Base-by-base conservation (phyloP, 53 echinoderm and acorn worm genomes). In the Astropecten irregularis region DNA sequence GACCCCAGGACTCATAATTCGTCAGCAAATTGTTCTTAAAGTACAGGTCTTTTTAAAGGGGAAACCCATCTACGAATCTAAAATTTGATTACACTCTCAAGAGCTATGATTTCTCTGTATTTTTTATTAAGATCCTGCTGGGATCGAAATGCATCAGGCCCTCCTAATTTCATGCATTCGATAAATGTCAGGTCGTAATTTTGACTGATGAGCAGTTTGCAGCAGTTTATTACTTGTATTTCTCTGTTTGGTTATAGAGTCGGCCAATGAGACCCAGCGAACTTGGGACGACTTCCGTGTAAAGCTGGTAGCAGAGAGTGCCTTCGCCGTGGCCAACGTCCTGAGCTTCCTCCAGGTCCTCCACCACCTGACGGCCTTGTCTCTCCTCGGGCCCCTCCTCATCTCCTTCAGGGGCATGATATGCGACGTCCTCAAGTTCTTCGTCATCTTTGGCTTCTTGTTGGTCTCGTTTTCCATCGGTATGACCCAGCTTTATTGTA, bases 301-400 rank as follows among this genome's bases (percentile, higher is more conserved):
- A 13, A 49, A 69, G 36, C 81, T 87, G 9, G 5, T 87, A 16
- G 53, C 65, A 3, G 70, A 87, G 38, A 69, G 56, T 4, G 49
- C 68, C 18, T 87, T 87, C 30, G 87, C 87, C 68, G 10, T 89
- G 20, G 92, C 92, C 38, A 92, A 89, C 51, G 83, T 92, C 48
- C 16, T 92, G 38, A 83, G 89, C n/a, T 89, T 66, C 69, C 67
- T 92, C 8, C 92, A 89, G 16, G 81, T 92, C 35, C 82, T 92
- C 8, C 76, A 86, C 36, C 38, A 81, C 28, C 82, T 82, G 52
- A 68, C 83, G 22, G 59, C 52, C 42, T 82, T 89, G 31, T 33
- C 82, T 25, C 88, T 92, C 30, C 74, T 92, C 19, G 92, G 92
- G 2, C 92, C 92, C 11, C 83, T 92, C n/a, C 87, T 86, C 26